Evolutionary conservation across 2,113 vertebrate genomes (phyloP), one percentile per base, ranked within the genome.

Genomic region (Nothobranchius kuhntae): DNA sequence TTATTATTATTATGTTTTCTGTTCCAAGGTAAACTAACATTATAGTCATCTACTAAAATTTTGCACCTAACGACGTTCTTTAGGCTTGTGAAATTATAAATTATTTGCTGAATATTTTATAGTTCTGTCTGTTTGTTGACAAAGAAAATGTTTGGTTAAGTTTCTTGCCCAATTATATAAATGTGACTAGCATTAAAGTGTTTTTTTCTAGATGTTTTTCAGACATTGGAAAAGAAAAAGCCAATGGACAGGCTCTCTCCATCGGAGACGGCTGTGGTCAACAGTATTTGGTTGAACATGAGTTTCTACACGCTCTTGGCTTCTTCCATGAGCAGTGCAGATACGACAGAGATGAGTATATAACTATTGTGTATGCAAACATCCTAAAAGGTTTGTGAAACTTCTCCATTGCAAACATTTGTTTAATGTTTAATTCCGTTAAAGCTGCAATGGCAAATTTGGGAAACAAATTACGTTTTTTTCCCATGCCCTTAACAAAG

Each of bases 241-340:
- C 71, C 83, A 9, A 55, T 2, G 75, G 73, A 78, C 95, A 96
- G 70, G n/a, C 61, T 0, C 68, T 97, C 11, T 97, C 95, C 44
- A 94, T 97, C 0, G 95, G 95, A 4, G 0, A 0, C 0, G 76
- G 54, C 69, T 97, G 95, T 64, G 94, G 95, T 79, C 35, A 1
- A 0, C 55, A 58, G 85, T 91, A 1, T 0, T 94, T 82, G 0
- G 74, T 95, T 47, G 88, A 96, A n/a, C 95, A 97, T 0, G 95
- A 97, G 73, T 92, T 97, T 62, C 92, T 97, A 13, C 95, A 97
- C 0, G 93, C 94, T 0, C 86, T 96, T 65, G 94, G 95, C 9
- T 96, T 96, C 86, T 93, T 80, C 92, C 95, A 96, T 0, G 95
- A 96, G 80, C 95, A 96, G 63, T 94, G 94, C 0, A 91, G 95